These are phyloP conservation scores for Wasmannia auropunctata DNA, from an alignment of 1,140 invertebrate genomes.

Conservation along the genomic window DNA sequence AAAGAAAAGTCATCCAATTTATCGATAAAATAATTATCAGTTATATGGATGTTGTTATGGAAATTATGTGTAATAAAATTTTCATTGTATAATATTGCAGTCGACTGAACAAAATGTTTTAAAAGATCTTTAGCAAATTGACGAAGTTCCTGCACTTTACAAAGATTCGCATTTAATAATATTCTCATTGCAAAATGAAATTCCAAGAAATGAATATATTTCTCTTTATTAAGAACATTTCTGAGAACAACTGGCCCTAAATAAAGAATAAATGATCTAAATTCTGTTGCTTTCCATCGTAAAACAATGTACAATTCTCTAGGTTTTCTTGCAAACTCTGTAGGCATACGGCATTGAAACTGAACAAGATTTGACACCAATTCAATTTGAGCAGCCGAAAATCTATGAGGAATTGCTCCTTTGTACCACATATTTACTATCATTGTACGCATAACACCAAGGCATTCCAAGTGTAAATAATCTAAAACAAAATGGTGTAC, in stretches of 20 bases:
- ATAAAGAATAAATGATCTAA: not conserved
- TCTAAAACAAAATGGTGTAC: conserved; percentile 1
- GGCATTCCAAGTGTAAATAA: conserved; percentile 8
- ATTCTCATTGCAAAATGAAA: conserved; percentile 13
- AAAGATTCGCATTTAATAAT: not conserved
- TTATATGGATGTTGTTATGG: no score
- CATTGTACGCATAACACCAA: conserved; percentile 5
- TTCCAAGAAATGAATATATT: conserved; percentile 11
- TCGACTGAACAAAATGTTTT: no score
- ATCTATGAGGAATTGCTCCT: conserved; percentile 9
- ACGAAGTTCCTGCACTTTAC: not conserved
- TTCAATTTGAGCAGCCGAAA: conserved; percentile 5
- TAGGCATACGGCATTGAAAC: not conserved
- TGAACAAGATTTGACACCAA: not conserved
- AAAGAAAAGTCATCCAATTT: not conserved
- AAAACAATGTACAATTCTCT: not conserved
- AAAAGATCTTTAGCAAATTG: conserved; percentile 8
- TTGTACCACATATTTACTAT: conserved; percentile 11
- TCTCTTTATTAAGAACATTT: not conserved
- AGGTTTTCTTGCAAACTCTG: not conserved
- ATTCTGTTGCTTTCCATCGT: conserved; percentile 14
- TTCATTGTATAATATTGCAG: no score
- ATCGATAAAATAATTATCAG: not conserved
- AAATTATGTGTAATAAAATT: no score
- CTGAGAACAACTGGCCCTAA: conserved; percentile 8